phyloP scores from a whole-genome alignment of 1,140 invertebrate species.

The Sarcophaga peregrina region DNA sequence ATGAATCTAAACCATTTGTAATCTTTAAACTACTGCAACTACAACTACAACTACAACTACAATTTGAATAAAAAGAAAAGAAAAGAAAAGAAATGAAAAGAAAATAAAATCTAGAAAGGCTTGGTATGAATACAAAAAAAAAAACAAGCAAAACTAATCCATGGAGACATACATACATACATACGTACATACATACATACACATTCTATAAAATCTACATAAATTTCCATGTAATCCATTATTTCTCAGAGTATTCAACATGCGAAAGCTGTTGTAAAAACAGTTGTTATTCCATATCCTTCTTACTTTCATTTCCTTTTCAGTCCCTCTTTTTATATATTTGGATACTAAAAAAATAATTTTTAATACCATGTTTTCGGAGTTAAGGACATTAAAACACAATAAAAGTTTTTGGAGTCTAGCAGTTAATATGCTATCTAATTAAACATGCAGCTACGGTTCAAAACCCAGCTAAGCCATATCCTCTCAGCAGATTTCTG shows the following conservation, averaged over 20 bases:
- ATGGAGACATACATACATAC: neutral
- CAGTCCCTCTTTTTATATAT: neutral
- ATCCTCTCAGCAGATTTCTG: too few relatives aligned
- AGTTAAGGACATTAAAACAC: too few relatives aligned
- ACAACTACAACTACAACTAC: too few relatives aligned
- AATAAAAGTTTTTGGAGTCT: too few relatives aligned
- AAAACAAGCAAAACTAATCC: neutral
- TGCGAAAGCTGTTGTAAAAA: neutral
- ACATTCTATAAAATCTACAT: conserved; percentile 22
- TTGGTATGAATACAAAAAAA: neutral
- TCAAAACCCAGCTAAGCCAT: too few relatives aligned
- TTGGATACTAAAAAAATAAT: neutral
- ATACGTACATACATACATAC: neutral
- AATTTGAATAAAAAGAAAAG: too few relatives aligned
- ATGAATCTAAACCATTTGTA: conserved; percentile 8
- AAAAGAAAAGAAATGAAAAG: too few relatives aligned
- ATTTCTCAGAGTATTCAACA: neutral
- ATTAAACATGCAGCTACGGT: too few relatives aligned
- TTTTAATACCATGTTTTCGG: neutral
- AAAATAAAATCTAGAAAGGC: too few relatives aligned
- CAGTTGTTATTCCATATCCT: neutral
- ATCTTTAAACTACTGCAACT: conserved; percentile 20
- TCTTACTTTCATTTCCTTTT: neutral
- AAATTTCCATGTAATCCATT: conserved; percentile 22
- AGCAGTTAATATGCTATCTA: too few relatives aligned